Percentiles rank a stretch among this genome's conserved stretches.
phyloP scores from a whole-genome alignment of 2,888 invertebrate genomes.

The Philonicus albiceps region DNA sequence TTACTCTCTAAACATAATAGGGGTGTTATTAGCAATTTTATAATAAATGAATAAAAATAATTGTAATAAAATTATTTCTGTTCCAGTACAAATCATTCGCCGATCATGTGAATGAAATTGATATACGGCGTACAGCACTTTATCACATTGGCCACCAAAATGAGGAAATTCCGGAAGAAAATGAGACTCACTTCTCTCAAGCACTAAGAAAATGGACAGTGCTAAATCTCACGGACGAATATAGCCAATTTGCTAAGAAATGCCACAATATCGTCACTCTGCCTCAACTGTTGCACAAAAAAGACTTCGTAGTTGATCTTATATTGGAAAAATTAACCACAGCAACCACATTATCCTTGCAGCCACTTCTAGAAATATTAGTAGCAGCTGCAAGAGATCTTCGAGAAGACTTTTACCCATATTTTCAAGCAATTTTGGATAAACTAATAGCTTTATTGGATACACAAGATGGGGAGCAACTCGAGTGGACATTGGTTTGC shows the following conservation, averaged over 20 bases:
- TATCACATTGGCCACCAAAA: constrained; percentile 83
- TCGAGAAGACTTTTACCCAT: constrained; percentile 86
- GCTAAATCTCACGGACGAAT: constrained; percentile 85
- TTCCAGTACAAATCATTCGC: constrained; percentile 85
- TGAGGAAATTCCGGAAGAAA: constrained; percentile 71
- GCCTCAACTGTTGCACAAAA: constrained; percentile 82
- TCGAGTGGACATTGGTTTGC: constrained; percentile 87
- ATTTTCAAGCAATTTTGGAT: constrained; percentile 79
- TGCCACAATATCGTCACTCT: constrained; percentile 80
- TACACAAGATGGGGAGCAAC: constrained; percentile 80
- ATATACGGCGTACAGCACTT: constrained; percentile 81
- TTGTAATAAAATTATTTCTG: background rate
- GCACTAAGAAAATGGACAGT: constrained; percentile 89
- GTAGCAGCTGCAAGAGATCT: constrained; percentile 88
- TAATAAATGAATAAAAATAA: too few relatives aligned
- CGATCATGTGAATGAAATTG: constrained; percentile 84
- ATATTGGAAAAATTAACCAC: constrained; percentile 77
- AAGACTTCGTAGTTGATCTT: constrained; percentile 76
- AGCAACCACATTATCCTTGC: constrained; percentile 76
- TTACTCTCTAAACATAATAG: too few relatives aligned
- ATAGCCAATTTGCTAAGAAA: constrained; percentile 77
- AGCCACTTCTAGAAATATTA: constrained; percentile 83
- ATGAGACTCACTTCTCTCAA: constrained; percentile 81
- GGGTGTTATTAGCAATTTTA: too few relatives aligned
- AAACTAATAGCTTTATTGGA: constrained; percentile 69